Conservation (phyloP, 2,113 vertebrate genomes). For the Equus quagga region DNA sequence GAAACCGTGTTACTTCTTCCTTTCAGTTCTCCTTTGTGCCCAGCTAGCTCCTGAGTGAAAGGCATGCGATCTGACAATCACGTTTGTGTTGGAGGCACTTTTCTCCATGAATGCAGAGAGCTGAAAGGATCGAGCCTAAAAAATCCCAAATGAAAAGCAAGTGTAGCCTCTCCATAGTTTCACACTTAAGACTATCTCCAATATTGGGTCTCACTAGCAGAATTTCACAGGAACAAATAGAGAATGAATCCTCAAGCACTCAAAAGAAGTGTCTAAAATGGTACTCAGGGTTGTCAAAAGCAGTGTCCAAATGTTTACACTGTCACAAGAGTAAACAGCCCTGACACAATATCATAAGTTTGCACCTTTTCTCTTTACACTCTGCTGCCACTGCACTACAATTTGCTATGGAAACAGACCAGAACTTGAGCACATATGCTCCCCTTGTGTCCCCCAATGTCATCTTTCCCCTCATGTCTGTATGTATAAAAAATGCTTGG, state of each 20-base stretch:
- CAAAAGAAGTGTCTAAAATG: not conserved
- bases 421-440: not conserved
- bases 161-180: not conserved
- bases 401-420: not conserved
- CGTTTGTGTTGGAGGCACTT: not conserved
- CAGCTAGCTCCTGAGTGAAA: not conserved
- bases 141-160: constrained; percentile 22
- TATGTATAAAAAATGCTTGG: not conserved
- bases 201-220: not conserved
- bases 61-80: not conserved
- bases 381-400: not conserved
- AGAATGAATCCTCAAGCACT: not conserved
- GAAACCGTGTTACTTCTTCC: not conserved
- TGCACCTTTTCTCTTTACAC: fast-evolving
- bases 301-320: not conserved
- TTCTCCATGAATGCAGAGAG: not conserved
- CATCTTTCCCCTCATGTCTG: not conserved
- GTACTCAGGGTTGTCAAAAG: not conserved
- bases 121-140: not conserved
- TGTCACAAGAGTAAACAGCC: not conserved
- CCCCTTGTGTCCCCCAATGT: not conserved
- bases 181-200: not conserved
- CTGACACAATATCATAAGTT: too few species aligned
- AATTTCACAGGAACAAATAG: not conserved
- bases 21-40: not conserved